Evolutionary conservation across 30 jellyfish, hydroid and myxozoan genomes (phyloP).

Genomic region (Mastigias papua): DNA sequence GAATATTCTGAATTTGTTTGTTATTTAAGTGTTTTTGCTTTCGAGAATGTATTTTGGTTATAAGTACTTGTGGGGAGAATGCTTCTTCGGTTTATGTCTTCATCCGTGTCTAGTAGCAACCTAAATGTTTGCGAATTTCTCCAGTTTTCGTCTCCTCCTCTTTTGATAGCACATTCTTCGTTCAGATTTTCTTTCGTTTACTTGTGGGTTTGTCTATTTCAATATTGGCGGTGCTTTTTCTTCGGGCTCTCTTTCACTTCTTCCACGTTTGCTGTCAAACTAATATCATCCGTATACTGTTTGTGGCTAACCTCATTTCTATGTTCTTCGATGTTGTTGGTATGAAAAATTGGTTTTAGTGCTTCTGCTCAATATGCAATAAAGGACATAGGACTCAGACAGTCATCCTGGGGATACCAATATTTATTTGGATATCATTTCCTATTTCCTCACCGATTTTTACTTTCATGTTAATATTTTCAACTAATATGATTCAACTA

Average conservation of each 20-base stretch:
- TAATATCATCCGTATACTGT: neutral
- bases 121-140: conserved; percentile 27
- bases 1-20: too few relatives aligned
- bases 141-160: conserved; percentile 51
- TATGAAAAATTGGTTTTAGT: too few relatives aligned
- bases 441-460: too few relatives aligned
- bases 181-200: conserved; percentile 38
- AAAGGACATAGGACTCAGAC: too few relatives aligned
- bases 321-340: neutral
- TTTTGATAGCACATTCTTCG: conserved; percentile 34
- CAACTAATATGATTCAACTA: too few relatives aligned
- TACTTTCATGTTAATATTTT: too few relatives aligned
- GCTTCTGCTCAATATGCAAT: too few relatives aligned
- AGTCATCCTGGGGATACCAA: too few relatives aligned
- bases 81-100: conserved; percentile 7
- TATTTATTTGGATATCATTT: too few relatives aligned
- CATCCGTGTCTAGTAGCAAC: conserved; percentile 47
- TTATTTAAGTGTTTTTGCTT: too few relatives aligned
- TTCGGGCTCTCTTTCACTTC: neutral
- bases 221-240: conserved; percentile 31
- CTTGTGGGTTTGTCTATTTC: conserved; percentile 51
- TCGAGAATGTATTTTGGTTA: too few relatives aligned
- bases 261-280: neutral
- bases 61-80: neutral
- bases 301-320: neutral